Evolutionary conservation across 2,797 vertebrate genomes (phyloP).

Genomic region (Trichosurus vulpecula): DNA sequence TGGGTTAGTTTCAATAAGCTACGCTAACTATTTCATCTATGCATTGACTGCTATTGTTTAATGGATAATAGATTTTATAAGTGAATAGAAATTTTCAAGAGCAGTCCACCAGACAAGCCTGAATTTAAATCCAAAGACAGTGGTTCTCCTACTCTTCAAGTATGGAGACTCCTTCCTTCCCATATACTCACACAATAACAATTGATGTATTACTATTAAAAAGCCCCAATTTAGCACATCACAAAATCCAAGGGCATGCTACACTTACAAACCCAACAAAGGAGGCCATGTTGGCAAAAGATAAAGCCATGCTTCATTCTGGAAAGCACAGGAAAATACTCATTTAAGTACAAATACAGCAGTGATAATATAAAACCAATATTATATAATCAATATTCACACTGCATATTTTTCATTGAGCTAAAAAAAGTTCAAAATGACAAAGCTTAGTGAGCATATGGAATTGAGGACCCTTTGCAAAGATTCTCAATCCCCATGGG

Average conservation of each 20-base stretch:
- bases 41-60: background rate
- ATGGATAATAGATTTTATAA: background rate
- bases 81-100: constrained; percentile 8
- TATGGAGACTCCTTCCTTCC: too few relatives aligned
- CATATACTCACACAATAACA: background rate
- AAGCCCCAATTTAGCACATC: background rate
- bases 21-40: background rate
- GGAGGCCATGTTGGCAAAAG: background rate
- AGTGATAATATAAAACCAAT: background rate
- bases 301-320: background rate
- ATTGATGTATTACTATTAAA: background rate
- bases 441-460: background rate
- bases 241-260: background rate
- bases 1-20: background rate
- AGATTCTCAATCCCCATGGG: background rate
- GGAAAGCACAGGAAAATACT: background rate
- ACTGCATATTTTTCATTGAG: background rate
- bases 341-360: background rate
- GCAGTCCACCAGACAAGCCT: background rate
- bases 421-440: background rate
- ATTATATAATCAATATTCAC: background rate
- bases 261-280: background rate
- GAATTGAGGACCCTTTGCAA: background rate
- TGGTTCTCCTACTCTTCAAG: background rate
- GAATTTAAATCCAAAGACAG: background rate